Evolutionary conservation across 2,888 invertebrate species (phyloP).

Genomic region (Troglohyphantes excavatus): DNA sequence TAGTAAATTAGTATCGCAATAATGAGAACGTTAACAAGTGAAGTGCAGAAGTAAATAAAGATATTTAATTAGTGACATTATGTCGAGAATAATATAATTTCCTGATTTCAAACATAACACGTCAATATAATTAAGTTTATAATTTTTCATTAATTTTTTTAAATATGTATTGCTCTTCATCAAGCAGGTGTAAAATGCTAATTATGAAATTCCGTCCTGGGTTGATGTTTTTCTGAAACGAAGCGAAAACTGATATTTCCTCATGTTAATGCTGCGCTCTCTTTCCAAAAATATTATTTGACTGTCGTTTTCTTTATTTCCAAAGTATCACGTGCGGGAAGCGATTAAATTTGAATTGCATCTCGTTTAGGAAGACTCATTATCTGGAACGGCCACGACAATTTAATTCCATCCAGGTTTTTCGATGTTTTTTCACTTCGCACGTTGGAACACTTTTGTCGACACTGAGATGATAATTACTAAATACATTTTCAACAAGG

Average conservation of each 20-base stretch:
- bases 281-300: slow-evolving; percentile 46
- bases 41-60: too few species aligned
- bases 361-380: slow-evolving; percentile 46
- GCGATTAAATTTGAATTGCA: slow-evolving; percentile 73
- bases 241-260: slow-evolving; percentile 59
- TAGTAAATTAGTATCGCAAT: too few species aligned
- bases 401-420: slow-evolving; percentile 41
- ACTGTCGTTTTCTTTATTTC: slow-evolving; percentile 29
- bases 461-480: slow-evolving; percentile 43
- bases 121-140: too few species aligned
- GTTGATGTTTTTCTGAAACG: too few species aligned
- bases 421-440: slow-evolving; percentile 11
- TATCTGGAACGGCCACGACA: slow-evolving; percentile 20
- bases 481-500: slow-evolving; percentile 65
- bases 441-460: slow-evolving; percentile 29
- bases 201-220: too few species aligned
- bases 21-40: too few species aligned
- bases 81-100: too few species aligned
- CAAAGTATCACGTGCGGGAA: slow-evolving; percentile 25
- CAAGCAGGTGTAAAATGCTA: too few species aligned
- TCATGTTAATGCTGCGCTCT: slow-evolving; percentile 37
- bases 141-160: too few species aligned
- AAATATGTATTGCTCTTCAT: too few species aligned
- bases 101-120: too few species aligned
- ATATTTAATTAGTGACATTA: too few species aligned